These are phyloP conservation scores for Dynastes maya DNA, from an alignment of 2,888 invertebrate genomes.

Conservation along the genomic window DNA sequence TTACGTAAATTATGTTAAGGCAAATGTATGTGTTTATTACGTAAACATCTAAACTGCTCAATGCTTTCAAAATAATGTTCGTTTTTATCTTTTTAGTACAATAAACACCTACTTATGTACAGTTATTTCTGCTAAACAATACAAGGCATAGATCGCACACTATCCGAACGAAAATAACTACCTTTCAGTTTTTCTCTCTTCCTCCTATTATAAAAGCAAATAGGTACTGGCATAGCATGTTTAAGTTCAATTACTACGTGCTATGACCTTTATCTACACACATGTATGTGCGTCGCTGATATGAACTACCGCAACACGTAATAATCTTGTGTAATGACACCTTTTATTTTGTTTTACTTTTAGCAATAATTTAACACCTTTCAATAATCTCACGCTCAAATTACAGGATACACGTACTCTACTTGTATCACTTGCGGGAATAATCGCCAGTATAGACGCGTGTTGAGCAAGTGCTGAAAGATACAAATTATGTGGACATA, in stretches of 20 bases:
- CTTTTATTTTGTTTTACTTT: slow-evolving; percentile 11
- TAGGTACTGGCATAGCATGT: slow-evolving; percentile 6
- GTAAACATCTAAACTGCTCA: not conserved
- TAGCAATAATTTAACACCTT: slow-evolving; percentile 5
- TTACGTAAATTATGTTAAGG: not conserved
- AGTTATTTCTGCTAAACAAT: slow-evolving; percentile 4
- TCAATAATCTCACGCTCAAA: not conserved
- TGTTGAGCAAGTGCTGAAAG: not conserved
- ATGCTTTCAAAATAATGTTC: slow-evolving; percentile 10
- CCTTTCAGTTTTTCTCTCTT: not conserved
- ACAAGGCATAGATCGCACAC: not conserved
- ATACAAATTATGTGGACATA: slow-evolving; percentile 6
- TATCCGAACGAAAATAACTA: not conserved
- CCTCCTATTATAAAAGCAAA: slow-evolving; percentile 2
- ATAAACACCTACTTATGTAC: slow-evolving; percentile 9
- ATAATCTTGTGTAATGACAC: slow-evolving; percentile 3
- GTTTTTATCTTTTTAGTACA: slow-evolving; percentile 1
- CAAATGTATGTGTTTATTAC: not conserved
- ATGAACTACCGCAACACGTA: slow-evolving; percentile 11
- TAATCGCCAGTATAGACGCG: not conserved
- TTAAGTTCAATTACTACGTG: slow-evolving; percentile 14
- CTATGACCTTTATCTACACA: slow-evolving; percentile 11
- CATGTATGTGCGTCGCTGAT: not conserved
- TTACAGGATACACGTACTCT: not conserved
- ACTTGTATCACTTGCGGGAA: not conserved